Percentiles rank a stretch among this genome's conserved stretches.
Evolutionary conservation across 2,113 vertebrate species (phyloP).

Genomic region (Clupea harengus): DNA sequence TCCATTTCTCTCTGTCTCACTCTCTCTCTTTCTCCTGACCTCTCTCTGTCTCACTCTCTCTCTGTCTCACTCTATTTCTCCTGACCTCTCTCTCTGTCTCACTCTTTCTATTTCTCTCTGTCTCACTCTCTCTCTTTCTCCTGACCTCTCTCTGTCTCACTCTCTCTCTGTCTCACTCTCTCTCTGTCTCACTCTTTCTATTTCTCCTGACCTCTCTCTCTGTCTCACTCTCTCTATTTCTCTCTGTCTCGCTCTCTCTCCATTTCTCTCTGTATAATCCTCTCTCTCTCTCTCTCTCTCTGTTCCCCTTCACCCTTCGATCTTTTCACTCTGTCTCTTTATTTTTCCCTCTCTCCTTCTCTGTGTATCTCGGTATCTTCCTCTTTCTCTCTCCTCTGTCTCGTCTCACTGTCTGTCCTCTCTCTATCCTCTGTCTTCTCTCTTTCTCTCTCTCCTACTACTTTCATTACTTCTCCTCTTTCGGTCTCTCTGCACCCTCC

Average conservation of each 20-base stretch:
- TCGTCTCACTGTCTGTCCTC: slow-evolving; percentile 25
- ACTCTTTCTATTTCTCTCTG: neutral
- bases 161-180: neutral
- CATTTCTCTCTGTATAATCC: neutral
- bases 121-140: neutral
- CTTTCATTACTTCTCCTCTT: slow-evolving; percentile 5
- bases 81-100: neutral
- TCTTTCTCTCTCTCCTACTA: neutral
- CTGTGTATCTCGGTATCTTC: slow-evolving; percentile 10
- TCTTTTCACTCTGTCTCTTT: slow-evolving; percentile 27
- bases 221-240: neutral
- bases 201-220: neutral
- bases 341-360: neutral
- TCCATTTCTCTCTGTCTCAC: neutral
- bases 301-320: neutral
- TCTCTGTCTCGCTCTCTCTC: slow-evolving; percentile 33
- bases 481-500: neutral
- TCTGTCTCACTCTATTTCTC: neutral
- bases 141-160: neutral
- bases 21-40: neutral
- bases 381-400: slow-evolving; percentile 31
- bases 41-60: neutral
- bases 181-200: slow-evolving; percentile 32
- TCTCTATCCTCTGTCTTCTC: neutral
- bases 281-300: neutral